phyloP scores from a whole-genome alignment of 2,888 invertebrate species.

The Agapostemon virescens region DNA sequence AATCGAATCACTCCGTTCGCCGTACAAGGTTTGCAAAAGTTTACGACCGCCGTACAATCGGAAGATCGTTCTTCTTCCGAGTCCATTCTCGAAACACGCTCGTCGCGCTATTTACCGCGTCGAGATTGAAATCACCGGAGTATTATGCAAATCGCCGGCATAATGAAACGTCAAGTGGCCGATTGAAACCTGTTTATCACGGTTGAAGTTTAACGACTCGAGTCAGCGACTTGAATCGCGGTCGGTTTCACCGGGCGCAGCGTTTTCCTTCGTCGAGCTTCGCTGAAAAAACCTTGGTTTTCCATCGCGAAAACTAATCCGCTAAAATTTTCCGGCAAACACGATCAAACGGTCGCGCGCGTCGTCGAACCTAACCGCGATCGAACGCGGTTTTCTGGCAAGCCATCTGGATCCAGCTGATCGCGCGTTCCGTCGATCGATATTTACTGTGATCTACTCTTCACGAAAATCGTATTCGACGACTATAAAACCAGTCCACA shows the following conservation, averaged over 20 bases:
- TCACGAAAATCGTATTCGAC: conserved; percentile 45
- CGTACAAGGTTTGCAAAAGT: background rate
- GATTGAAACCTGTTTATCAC: conserved; percentile 48
- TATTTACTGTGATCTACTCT: background rate
- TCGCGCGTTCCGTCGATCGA: conserved; percentile 27
- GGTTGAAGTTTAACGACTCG: conserved; percentile 46
- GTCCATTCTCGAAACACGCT: background rate
- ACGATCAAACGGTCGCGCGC: background rate
- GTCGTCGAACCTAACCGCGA: too few species aligned
- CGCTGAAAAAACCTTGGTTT: conserved; percentile 19
- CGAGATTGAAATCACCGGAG: conserved; percentile 32
- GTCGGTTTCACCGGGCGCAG: conserved; percentile 19
- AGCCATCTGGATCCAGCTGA: background rate
- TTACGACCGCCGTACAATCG: conserved; percentile 16
- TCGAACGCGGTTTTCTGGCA: background rate
- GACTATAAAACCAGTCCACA: conserved; percentile 16
- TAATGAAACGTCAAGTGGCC: conserved; percentile 40
- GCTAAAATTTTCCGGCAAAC: too few species aligned
- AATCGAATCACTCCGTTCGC: background rate
- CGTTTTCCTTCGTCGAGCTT: background rate
- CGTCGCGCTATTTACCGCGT: conserved; percentile 4
- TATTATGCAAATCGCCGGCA: conserved; percentile 45
- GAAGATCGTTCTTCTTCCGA: conserved; percentile 18
- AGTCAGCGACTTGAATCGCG: conserved; percentile 21
- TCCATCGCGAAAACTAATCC: background rate